Evolutionary conservation across 2,797 vertebrate genomes (phyloP), one percentile per base, ranked within the genome.

Genomic region (Poeciliopsis paucimaculata): DNA sequence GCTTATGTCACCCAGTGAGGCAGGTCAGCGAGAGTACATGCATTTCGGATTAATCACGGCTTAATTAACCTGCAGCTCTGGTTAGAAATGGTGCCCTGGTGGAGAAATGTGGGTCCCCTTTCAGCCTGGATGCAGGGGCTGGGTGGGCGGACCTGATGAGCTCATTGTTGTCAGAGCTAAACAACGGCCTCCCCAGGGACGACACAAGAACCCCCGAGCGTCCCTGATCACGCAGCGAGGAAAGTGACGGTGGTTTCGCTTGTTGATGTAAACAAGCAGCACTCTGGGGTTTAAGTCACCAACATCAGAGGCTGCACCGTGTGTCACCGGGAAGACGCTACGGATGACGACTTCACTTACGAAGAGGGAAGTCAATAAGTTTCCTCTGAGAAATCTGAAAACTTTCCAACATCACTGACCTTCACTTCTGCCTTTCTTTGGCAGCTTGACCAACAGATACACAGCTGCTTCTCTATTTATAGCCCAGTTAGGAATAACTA

Each of bases 161-260:
- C 91, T 95, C 94, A 95, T 93, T 94, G 93, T 93, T 94, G 93
- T 94, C 92, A 90, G 84, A 92, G 89, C 86, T 86, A 83, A 93
- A 91, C 90, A 92, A 82, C 89, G 86, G 70, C 49, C 72, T 87
- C 86, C 79, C 87, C 12, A 0, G 92, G 89, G 87, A 83, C 72
- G 72, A 91, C 83, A 85, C 46, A 86, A 93, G 87, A 89, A 57
- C 92, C 91, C 90, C 76, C 0, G 90, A 91, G 93, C 1, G 68
- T 84, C 87, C 84, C 79, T 31, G 81, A 84, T 86, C 87, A 91
- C 84, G 79, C 80, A 86, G 75, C 81, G 81, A 83, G 83, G 84
- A 88, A 88, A 85, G 91, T 91, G 91, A 85, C 76, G 83, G 77
- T 23, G 55, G 71, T 74, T 89, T 87, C 82, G 90, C 84, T 84